phyloP scores from a whole-genome alignment of 2,888 invertebrate species.

The Pharmacophagus antenor region DNA sequence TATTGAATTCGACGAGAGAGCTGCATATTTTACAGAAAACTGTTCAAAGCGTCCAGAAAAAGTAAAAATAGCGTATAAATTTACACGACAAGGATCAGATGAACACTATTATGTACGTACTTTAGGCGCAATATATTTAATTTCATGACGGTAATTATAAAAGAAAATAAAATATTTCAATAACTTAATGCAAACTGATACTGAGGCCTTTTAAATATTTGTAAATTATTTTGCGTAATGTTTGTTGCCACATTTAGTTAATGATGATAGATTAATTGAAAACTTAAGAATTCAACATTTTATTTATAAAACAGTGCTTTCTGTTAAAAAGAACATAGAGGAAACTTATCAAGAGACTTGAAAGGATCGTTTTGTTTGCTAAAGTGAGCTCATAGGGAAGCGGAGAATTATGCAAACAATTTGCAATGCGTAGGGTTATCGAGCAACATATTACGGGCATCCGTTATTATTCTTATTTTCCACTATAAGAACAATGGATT shows the following conservation, averaged over 20 bases:
- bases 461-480: background rate
- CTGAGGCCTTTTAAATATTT: background rate
- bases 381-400: conserved; percentile 5
- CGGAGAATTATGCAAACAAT: conserved; percentile 19
- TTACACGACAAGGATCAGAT: no score
- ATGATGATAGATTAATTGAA: background rate
- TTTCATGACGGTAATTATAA: background rate
- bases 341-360: background rate
- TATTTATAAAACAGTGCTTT: background rate
- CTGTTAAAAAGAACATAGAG: background rate
- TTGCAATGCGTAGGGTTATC: conserved; percentile 15
- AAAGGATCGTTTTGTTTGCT: background rate
- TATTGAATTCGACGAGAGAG: background rate
- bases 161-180: background rate
- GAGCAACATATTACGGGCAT: conserved; percentile 16
- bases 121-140: no score
- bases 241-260: background rate
- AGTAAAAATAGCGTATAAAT: background rate
- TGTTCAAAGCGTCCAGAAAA: background rate
- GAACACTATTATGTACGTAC: no score
- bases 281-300: background rate
- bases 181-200: background rate
- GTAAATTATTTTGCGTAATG: background rate
- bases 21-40: background rate
- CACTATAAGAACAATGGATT: background rate